Evolutionary conservation across 92 coral and sea anemone species (phyloP), one percentile per base, ranked within the genome.

Genomic region (Zoanthus sansibaricus): DNA sequence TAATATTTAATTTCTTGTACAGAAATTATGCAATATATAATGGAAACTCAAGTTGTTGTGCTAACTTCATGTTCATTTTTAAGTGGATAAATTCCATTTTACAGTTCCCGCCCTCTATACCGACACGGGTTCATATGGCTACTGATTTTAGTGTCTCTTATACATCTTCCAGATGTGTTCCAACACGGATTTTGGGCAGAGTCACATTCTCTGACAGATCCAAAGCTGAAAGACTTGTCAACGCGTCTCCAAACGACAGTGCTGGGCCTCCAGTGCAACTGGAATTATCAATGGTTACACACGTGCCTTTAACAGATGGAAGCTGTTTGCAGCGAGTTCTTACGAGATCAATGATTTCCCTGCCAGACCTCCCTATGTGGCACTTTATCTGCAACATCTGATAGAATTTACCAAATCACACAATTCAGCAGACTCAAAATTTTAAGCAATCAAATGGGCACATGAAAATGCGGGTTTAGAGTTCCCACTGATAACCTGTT

Each of bases 391-490:
- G 51, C 90, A 80, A 75, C 80, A 71, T 68, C 51, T 79, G 20
- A 32, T 90, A 15, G 88, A 87, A 30, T 48, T 82, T 51, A 87
- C 88, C 25, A 71, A 49, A 16, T 90, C 91, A 7, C 47, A 45
- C 66, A 87, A 87, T 30, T 86, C 86, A 1, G 88, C 75, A n/a
- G 87, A 87, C 44, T 12, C 88, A 70, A 91, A 86, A 14, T 87
- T 90, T 32, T 82, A 87, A 11, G 83, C 69, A 31, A 68, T 68
- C 31, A 90, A 82, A 77, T 90, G 91, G 93, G 88, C 91, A 8
- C 91, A 82, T 70, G 68, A 76, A 72, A 72, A 52, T 76, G 82
- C 68, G 45, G 82, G 48, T 20, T 76, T 54, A 33, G 46, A 52
- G 68, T 76, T 49, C 82, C 69, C 20, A 76, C 82, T 30, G 82